phyloP scores from a whole-genome alignment of 2,888 invertebrate species.

The Tortrix viridana region DNA sequence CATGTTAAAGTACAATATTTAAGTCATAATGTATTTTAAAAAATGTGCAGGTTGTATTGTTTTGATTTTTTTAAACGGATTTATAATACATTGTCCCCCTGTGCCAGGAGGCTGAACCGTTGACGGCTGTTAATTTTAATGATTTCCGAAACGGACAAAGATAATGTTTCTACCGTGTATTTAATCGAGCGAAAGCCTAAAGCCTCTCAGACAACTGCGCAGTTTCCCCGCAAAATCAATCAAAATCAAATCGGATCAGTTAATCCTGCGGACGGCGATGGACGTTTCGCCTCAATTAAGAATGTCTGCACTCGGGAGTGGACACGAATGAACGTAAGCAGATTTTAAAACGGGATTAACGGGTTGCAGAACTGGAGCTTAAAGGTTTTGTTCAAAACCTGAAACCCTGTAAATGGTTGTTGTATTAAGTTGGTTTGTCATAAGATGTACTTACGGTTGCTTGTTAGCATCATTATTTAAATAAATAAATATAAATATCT shows the following conservation, averaged over 20 bases:
- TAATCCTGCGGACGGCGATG: slow-evolving; percentile 61
- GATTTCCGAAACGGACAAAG: slow-evolving; percentile 42
- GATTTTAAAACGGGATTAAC: slow-evolving; percentile 45
- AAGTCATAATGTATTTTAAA: too few species aligned
- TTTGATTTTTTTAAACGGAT: too few species aligned
- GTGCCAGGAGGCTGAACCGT: slow-evolving; percentile 34
- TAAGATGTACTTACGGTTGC: too few species aligned
- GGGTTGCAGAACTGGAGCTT: slow-evolving; percentile 35
- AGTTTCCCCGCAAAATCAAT: slow-evolving; percentile 70
- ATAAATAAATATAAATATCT: too few species aligned
- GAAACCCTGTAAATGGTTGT: background rate
- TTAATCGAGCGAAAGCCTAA: slow-evolving; percentile 44
- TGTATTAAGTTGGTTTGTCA: too few species aligned
- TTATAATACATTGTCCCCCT: too few species aligned
- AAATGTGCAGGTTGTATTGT: too few species aligned
- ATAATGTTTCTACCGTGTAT: slow-evolving; percentile 31
- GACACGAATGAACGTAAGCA: slow-evolving; percentile 45
- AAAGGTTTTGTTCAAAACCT: background rate
- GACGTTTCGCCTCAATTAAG: slow-evolving; percentile 69
- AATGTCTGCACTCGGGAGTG: slow-evolving; percentile 56
- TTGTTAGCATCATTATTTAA: too few species aligned
- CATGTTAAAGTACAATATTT: too few species aligned
- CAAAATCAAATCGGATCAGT: slow-evolving; percentile 72
- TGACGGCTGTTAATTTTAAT: slow-evolving; percentile 64
- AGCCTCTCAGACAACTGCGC: slow-evolving; percentile 50